Evolutionary conservation across 2,888 invertebrate genomes (phyloP), one percentile per base, ranked within the genome.

Genomic region (Eupithecia vulgata): DNA sequence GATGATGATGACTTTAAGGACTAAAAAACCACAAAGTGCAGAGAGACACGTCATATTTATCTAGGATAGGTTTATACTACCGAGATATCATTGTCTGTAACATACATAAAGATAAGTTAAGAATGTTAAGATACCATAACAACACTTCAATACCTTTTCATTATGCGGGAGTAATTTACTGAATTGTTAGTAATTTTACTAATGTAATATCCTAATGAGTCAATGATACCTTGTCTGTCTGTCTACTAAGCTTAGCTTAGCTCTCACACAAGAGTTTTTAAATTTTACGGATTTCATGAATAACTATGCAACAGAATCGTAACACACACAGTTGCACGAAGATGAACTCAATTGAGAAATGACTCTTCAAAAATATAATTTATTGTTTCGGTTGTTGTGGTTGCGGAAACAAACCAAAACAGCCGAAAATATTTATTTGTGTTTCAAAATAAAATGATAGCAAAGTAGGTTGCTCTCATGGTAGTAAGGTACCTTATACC

Each of bases 51-150:
- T 59, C 61, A 37, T 35, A 5, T 73, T 79, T 81, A 77, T 80
- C 81, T 81, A 81, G 79, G 73, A 78, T 72, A 40, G 73, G 61
- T 66, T 62, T 65, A 77, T 79, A 78, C 78, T 82, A 83, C 82
- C 83, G 77, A 64, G 68, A 74, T 77, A 76, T 83, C 80, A 82
- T 73, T 67, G 64, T 57, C 74, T 77, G 74, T 79, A 81, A 78
- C 64, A n/a, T 13, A 64, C 5, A 25, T 64, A 21, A 64, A 40
- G 59, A 59, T 52, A 52, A 52, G 52, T 52, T 21, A 30, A 17
- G 40, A 64, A 52, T 21, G 52, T 52, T 21, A 30, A 17, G 40
- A 64, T 64, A 35, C 34, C 35, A 64, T 64, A n/a, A 21, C 64
- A 64, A n/a, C 35, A n/a, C 40, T 35, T 62, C 62, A 64, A 64